Evolutionary conservation across 1,140 invertebrate species (phyloP).

Genomic region (Drosophila tropicalis): DNA sequence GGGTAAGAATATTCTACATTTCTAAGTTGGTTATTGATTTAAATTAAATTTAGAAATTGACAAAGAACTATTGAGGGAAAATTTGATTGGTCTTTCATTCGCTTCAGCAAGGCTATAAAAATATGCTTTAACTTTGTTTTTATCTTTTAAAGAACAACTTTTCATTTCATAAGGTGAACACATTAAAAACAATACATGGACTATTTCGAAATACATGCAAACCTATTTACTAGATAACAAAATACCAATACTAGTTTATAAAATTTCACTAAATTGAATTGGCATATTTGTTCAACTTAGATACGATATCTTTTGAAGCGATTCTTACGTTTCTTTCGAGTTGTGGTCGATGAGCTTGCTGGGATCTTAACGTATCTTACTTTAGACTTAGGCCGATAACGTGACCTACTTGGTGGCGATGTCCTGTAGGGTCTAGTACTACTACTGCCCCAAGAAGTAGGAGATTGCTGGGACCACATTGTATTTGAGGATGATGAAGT

Average conservation of each 20-base stretch:
- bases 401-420: constrained; percentile 19
- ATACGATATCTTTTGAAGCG: constrained; percentile 63
- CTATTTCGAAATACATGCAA: not conserved
- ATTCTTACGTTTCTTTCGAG: constrained; percentile 68
- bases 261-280: not conserved
- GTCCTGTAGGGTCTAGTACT: not conserved
- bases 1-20: constrained; percentile 26
- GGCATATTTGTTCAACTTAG: constrained; percentile 4
- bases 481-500: constrained; percentile 2
- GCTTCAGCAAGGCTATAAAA: no score
- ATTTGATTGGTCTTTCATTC: no score
- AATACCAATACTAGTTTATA: not conserved
- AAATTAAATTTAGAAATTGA: no score
- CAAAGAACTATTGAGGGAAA: no score
- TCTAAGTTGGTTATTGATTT: no score
- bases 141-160: no score
- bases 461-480: constrained; percentile 12
- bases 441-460: constrained; percentile 8
- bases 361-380: constrained; percentile 51
- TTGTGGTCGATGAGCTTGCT: constrained; percentile 35
- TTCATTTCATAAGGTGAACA: no score
- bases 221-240: not conserved
- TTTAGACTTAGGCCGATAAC: constrained; percentile 13
- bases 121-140: no score
- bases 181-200: not conserved